Conservation (phyloP, 2,113 vertebrate genomes). For the Balaenoptera acutorostrata region DNA sequence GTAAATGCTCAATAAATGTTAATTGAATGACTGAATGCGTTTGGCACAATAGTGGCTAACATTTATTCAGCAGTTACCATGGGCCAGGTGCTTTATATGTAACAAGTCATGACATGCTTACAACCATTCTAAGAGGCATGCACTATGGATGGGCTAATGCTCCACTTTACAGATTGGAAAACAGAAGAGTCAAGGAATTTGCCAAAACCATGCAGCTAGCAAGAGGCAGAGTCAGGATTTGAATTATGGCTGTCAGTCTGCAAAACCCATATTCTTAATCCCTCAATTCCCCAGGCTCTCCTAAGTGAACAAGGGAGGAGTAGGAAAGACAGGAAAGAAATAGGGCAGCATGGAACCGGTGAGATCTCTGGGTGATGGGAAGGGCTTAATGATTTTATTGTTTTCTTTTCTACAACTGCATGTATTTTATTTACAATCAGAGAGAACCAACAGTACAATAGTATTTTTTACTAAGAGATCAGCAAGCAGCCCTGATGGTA, state of each 20-base stretch:
- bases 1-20: not conserved
- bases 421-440: slow-evolving; percentile 15
- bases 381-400: not conserved
- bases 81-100: not conserved
- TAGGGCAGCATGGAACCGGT: not conserved
- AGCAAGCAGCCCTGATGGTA: not conserved
- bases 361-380: not conserved
- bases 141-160: not conserved
- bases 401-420: not conserved
- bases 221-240: not conserved
- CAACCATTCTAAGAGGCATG: not conserved
- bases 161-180: not conserved
- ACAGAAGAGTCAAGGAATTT: not conserved
- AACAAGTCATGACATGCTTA: not conserved
- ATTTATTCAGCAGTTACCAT: no score
- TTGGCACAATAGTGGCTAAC: not conserved
- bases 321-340: not conserved
- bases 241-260: not conserved
- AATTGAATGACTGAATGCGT: not conserved
- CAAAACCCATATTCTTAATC: not conserved
- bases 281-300: not conserved
- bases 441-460: not conserved
- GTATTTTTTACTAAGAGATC: not conserved
- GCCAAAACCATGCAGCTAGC: not conserved
- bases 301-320: not conserved